Percentiles rank a stretch among this genome's conserved stretches.
Conservation (phyloP, 64 coral and sea anemone species). For the Catalaphyllia jardinei region DNA sequence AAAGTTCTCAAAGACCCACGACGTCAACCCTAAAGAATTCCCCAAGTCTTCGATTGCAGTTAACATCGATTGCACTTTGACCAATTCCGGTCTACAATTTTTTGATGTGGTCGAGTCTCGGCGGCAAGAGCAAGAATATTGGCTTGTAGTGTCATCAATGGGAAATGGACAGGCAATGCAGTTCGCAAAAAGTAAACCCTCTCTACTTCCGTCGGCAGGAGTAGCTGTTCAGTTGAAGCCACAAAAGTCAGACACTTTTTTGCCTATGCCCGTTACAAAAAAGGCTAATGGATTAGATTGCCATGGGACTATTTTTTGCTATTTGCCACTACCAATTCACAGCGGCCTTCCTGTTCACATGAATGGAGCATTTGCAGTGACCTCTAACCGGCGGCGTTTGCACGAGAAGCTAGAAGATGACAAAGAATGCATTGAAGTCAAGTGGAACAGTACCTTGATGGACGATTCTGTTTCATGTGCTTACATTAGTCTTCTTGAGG, state of each 20-base stretch:
- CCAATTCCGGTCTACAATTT: no score
- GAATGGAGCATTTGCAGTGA: constrained; percentile 70
- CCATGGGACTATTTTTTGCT: constrained; percentile 60
- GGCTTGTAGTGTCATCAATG: constrained; percentile 61
- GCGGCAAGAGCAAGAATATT: neutral
- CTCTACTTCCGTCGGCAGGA: constrained; percentile 62
- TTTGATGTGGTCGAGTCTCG: no score
- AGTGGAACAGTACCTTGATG: no score
- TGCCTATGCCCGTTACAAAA: constrained; percentile 26
- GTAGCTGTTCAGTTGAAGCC: constrained; percentile 40
- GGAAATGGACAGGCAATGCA: constrained; percentile 31
- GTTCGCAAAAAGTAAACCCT: constrained; percentile 21
- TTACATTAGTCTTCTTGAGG: neutral
- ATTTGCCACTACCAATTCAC: constrained; percentile 55
- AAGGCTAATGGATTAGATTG: no score
- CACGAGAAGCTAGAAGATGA: neutral
- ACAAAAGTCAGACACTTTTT: neutral
- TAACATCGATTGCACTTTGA: no score
- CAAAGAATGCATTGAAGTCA: constrained; percentile 31
- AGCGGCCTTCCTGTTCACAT: constrained; percentile 77
- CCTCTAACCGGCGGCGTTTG: constrained; percentile 56
- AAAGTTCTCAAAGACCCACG: no score
- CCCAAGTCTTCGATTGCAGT: no score
- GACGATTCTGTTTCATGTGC: neutral
- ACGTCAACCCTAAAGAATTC: no score